phyloP scores from a whole-genome alignment of 2,888 invertebrate species.

The Fissipunctia ypsillon region DNA sequence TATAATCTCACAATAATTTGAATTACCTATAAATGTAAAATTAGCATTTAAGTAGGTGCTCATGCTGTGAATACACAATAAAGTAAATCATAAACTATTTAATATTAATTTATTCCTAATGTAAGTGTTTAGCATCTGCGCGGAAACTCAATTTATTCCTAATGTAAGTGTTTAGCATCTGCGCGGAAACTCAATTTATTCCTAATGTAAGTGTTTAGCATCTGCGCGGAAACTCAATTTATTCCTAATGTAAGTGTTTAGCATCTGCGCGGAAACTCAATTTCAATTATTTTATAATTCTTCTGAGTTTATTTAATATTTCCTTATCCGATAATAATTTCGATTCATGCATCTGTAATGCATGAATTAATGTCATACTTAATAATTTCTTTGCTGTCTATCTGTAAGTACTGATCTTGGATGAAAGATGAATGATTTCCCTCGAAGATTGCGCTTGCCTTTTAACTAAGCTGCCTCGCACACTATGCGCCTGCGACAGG shows the following conservation, averaged over 20 bases:
- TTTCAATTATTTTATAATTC: slow-evolving; percentile 28
- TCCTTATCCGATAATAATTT: slow-evolving; percentile 12
- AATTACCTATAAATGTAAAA: slow-evolving; percentile 3
- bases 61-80: neutral
- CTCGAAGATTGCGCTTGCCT: neutral
- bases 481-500: too few species aligned
- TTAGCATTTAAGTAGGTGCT: neutral
- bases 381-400: neutral
- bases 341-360: neutral
- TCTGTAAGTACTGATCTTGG: slow-evolving; percentile 13
- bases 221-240: slow-evolving; percentile 16
- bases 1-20: neutral
- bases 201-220: slow-evolving; percentile 6
- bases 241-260: too few species aligned
- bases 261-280: slow-evolving; percentile 16
- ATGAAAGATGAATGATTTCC: slow-evolving; percentile 29
- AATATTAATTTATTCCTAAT: slow-evolving; percentile 12
- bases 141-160: slow-evolving; percentile 24
- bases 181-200: slow-evolving; percentile 19
- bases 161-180: slow-evolving; percentile 4
- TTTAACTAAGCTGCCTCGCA: too few species aligned
- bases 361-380: neutral
- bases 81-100: neutral
- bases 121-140: slow-evolving; percentile 1
- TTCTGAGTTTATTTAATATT: slow-evolving; percentile 22